Percentiles rank a stretch among this genome's conserved stretches.
Conservation (phyloP, 2,888 invertebrate species). For the Mesorhabditis spiculigera region DNA sequence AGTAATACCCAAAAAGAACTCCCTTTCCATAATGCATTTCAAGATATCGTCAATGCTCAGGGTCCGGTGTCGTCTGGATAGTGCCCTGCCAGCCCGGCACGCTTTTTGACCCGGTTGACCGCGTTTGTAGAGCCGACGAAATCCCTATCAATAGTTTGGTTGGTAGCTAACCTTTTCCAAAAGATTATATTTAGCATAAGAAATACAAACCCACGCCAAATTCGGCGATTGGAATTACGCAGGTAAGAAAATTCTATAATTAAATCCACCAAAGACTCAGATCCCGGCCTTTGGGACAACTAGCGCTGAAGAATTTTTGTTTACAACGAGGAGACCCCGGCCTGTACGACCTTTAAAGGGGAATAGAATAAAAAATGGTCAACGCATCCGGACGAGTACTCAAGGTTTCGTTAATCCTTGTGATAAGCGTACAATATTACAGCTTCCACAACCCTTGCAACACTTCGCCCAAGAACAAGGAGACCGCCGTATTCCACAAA, state of each 20-base stretch:
- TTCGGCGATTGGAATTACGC: conserved; percentile 4
- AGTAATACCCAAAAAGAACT: not conserved
- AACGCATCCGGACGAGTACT: not conserved
- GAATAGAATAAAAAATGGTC: conserved; percentile 1
- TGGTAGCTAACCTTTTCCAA: not conserved
- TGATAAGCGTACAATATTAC: not conserved
- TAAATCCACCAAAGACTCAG: not conserved
- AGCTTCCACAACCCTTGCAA: not conserved
- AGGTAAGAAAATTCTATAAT: not conserved
- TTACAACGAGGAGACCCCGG: conserved; percentile 4
- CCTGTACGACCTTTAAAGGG: not conserved
- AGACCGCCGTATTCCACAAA: not conserved
- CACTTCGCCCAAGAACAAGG: not conserved
- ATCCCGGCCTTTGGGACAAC: not conserved
- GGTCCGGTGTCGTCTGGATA: conserved; percentile 36
- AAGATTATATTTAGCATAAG: not conserved
- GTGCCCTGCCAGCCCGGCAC: conserved; percentile 36
- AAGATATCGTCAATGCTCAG: conserved; percentile 36
- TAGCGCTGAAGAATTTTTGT: conserved; percentile 3
- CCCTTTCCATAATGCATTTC: not conserved
- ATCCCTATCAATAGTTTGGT: not conserved
- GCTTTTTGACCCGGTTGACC: conserved; percentile 35
- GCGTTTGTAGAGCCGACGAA: conserved; percentile 18
- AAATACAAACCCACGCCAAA: not conserved
- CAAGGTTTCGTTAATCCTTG: not conserved